These are phyloP conservation scores for Nothoprocta pentlandii DNA, from an alignment of 2,113 vertebrate genomes.

Conservation along the genomic window DNA sequence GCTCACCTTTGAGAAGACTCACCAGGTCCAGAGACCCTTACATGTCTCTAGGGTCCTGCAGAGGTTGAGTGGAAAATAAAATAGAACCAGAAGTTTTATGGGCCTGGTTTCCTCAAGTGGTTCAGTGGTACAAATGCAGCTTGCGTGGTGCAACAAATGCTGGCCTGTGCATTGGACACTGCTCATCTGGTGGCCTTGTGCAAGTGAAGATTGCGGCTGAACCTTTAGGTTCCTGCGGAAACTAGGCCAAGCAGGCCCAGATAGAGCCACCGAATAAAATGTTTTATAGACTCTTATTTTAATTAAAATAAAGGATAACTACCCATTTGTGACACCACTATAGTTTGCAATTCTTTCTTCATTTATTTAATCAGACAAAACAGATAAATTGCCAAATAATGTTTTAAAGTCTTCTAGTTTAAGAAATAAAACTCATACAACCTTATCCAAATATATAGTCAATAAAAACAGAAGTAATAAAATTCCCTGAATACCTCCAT, in stretches of 20 bases:
- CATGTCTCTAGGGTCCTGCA: background rate
- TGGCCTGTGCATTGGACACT: background rate
- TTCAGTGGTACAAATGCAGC: background rate
- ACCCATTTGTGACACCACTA: slow-evolving; percentile 47
- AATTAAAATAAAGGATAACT: slow-evolving; percentile 70
- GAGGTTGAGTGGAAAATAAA: background rate
- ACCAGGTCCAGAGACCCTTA: background rate
- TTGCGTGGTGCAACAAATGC: background rate
- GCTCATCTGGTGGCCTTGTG: background rate
- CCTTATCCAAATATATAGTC: slow-evolving; percentile 21
- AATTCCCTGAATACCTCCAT: slow-evolving; percentile 22
- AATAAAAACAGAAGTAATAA: slow-evolving; percentile 45
- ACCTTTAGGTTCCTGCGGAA: slow-evolving; percentile 36
- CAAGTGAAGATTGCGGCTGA: slow-evolving; percentile 29
- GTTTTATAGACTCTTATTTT: slow-evolving; percentile 51
- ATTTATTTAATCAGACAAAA: slow-evolving; percentile 53
- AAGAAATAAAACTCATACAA: slow-evolving; percentile 26
- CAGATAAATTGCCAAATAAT: slow-evolving; percentile 38
- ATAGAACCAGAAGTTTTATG: background rate
- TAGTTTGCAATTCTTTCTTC: slow-evolving; percentile 34
- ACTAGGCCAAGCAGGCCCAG: slow-evolving; percentile 45
- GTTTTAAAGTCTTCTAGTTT: slow-evolving; percentile 27
- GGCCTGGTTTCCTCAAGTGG: background rate
- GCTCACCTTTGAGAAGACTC: background rate
- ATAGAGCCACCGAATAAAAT: slow-evolving; percentile 46